Evolutionary conservation across 2,113 vertebrate genomes (phyloP), one percentile per base, ranked within the genome.

Genomic region (Baryphthengus martii): DNA sequence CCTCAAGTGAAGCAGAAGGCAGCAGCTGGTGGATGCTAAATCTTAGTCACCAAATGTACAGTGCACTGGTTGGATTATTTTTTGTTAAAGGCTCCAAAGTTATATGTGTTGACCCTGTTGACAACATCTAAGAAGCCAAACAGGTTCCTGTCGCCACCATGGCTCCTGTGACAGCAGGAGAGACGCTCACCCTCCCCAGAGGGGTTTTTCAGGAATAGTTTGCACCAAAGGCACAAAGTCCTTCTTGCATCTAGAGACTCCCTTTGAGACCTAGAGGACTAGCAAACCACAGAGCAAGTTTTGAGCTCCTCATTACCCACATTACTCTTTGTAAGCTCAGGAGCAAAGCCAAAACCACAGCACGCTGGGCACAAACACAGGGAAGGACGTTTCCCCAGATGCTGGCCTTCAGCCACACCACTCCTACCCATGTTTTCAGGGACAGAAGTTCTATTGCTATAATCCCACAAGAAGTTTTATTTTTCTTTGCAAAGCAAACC

Each of bases 31-130:
- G 44, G 47, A 56, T 50, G 35, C 28, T 56, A 56, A 79, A 68
- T 29, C 28, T 11, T 39, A 29, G 4, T 21, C 31, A 29, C 31
- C 33, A 55, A 35, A 29, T 2, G 6, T 53, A 47, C 75, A 25
- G 24, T 17, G 24, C 16, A 39, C 21, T 74, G 42, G 68, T 29
- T 31, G 33, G 20, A 9, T 25, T 40, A n/a, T 33, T 19, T 28
- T 26, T 42, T 55, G 49, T 56, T 9, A 28, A 53, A 13, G 44
- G 19, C 17, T 59, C 10, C 18, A 17, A 61, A 44, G 37, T 39
- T 31, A 15, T 4, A 4, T 1, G 7, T 4, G 15, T 28, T 33
- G 12, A 13, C 5, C 31, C 19, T 1, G 0, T 3, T 39, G 9
- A 28, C 12, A 56, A 16, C 6, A 58, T 28, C 21, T 7, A 31